These are phyloP conservation scores for Cacoxenus indagator DNA, from an alignment of 2,888 invertebrate genomes.

Conservation along the genomic window DNA sequence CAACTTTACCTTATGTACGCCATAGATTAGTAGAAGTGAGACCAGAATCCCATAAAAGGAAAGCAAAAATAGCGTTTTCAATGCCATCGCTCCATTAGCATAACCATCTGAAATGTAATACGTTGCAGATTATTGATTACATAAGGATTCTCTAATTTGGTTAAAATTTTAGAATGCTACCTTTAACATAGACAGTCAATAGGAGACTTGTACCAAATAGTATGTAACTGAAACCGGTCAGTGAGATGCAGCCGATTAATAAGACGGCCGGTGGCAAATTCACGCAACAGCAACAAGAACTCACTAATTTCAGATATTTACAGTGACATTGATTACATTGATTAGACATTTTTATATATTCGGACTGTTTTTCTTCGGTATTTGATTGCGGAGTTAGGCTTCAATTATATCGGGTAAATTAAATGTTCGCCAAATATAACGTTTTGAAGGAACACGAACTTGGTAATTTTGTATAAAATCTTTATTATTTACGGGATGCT, in stretches of 20 bases:
- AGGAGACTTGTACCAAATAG: conserved; percentile 47
- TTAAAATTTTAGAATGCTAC: not conserved
- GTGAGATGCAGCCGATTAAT: conserved; percentile 46
- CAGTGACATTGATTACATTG: conserved; percentile 45
- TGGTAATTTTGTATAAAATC: no score
- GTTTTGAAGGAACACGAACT: no score
- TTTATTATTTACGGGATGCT: no score
- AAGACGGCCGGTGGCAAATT: conserved; percentile 40
- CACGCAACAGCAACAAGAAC: conserved; percentile 43
- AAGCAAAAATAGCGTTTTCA: conserved; percentile 49
- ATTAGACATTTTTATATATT: not conserved
- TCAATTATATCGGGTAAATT: not conserved
- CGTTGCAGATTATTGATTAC: not conserved
- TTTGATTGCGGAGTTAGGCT: not conserved
- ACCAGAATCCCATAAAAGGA: conserved; percentile 45
- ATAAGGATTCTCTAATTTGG: no score
- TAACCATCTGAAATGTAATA: conserved; percentile 40
- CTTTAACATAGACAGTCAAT: conserved; percentile 43
- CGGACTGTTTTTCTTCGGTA: not conserved
- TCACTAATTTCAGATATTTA: conserved; percentile 39
- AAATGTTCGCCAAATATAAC: no score
- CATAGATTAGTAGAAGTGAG: conserved; percentile 43
- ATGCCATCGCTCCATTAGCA: conserved; percentile 33
- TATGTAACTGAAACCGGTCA: conserved; percentile 46
- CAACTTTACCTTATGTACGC: conserved; percentile 53